A percentile compares a stretch with the other conserved stretches of the same genome.
Conservation (phyloP, 2,797 vertebrate species). For the Microcaecilia unicolor region DNA sequence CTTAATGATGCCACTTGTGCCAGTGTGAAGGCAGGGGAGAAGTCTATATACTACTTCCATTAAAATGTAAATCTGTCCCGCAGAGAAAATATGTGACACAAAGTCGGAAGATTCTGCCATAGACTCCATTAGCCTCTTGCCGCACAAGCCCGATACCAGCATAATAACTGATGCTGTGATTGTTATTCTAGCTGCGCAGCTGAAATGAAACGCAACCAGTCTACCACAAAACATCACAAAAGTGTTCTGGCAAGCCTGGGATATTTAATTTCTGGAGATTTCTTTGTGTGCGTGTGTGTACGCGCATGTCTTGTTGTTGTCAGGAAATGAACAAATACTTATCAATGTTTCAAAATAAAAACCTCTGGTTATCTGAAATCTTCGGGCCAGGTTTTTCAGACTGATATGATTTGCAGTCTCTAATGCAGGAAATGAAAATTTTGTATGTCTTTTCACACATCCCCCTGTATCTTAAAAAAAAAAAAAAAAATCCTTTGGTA, state of each 20-base stretch:
- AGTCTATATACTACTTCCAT: conserved; percentile 98
- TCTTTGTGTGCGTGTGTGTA: no score
- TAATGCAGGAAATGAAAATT: conserved; percentile 97
- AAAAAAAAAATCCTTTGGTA: conserved; percentile 59
- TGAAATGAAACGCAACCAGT: conserved; percentile 70
- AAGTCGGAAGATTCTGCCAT: conserved; percentile 79
- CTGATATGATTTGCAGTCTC: conserved; percentile 81
- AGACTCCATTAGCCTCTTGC: conserved; percentile 50
- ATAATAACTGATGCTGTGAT: conserved; percentile 92
- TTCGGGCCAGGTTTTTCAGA: conserved; percentile 79
- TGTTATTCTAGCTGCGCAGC: conserved; percentile 71
- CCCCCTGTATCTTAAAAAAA: conserved; percentile 66
- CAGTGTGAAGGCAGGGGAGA: conserved; percentile 78
- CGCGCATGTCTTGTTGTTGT: conserved; percentile 60
- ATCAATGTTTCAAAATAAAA: conserved; percentile 91
- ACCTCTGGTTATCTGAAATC: conserved; percentile 85
- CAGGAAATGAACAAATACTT: conserved; percentile 99
- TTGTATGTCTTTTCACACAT: conserved; percentile 52
- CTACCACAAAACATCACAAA: conserved; percentile 66
- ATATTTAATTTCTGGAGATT: no score
- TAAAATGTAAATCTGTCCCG: conserved; percentile 98
- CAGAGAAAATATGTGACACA: conserved; percentile 84
- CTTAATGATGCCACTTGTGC: conserved; percentile 99
- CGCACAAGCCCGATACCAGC: conserved; percentile 60
- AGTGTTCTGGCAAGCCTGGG: conserved; percentile 60